Conservation (phyloP, 1,140 invertebrate species). For the Conus betulinus region DNA sequence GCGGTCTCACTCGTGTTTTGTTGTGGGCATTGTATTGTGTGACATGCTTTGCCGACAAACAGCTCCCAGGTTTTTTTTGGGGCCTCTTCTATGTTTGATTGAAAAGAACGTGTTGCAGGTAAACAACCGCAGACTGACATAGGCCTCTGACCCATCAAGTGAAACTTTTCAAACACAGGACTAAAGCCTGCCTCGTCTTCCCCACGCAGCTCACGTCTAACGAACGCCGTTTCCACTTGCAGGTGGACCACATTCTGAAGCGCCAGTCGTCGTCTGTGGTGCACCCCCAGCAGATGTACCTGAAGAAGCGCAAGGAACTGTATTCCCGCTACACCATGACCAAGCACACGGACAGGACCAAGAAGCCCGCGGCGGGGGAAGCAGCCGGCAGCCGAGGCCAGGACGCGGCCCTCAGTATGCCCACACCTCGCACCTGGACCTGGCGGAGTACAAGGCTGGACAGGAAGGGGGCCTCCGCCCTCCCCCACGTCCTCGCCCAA, state of each 20-base stretch:
- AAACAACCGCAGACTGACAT: too few species aligned
- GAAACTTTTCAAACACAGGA: too few species aligned
- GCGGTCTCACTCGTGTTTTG: too few species aligned
- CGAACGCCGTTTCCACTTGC: not conserved
- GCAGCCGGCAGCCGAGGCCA: not conserved
- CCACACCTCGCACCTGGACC: not conserved
- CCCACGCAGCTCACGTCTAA: too few species aligned
- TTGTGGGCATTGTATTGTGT: too few species aligned
- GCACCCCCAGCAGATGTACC: conserved; percentile 34
- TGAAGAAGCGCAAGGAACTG: conserved; percentile 28
- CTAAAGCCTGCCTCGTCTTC: too few species aligned
- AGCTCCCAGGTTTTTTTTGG: too few species aligned
- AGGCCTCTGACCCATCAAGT: too few species aligned
- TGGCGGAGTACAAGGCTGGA: not conserved
- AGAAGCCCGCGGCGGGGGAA: not conserved
- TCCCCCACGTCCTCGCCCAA: conserved; percentile 1
- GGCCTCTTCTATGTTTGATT: too few species aligned
- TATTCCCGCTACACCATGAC: conserved; percentile 26
- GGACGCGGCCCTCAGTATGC: not conserved
- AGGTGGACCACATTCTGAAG: conserved; percentile 25
- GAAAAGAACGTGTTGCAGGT: too few species aligned
- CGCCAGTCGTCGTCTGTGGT: not conserved
- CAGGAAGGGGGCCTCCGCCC: not conserved
- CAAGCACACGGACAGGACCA: not conserved
- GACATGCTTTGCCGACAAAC: too few species aligned